Evolutionary conservation across 2,888 invertebrate species (phyloP).

Genomic region (Tupiocoris notatus): DNA sequence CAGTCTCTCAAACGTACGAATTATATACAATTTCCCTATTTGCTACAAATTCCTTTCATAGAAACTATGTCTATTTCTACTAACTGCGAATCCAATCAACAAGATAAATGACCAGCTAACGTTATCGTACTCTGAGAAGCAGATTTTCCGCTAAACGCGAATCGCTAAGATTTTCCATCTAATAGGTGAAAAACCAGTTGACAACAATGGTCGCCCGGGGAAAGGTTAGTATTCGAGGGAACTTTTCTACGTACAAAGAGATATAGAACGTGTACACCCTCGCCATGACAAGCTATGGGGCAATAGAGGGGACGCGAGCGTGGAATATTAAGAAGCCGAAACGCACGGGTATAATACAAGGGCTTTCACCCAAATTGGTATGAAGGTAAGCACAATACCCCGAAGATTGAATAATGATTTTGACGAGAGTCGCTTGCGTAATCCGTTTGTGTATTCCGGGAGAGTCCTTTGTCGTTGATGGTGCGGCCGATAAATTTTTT

Average conservation of each 20-base stretch:
- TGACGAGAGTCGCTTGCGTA: conserved; percentile 3
- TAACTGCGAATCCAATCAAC: too few species aligned
- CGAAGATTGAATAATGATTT: conserved; percentile 21
- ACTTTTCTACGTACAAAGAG: not conserved
- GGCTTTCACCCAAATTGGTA: conserved; percentile 38
- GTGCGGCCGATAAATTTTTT: not conserved
- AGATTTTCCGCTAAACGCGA: too few species aligned
- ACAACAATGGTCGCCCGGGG: not conserved
- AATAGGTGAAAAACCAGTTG: too few species aligned
- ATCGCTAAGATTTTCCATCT: too few species aligned
- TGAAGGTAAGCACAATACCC: conserved; percentile 34
- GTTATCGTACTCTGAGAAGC: too few species aligned
- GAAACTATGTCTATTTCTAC: too few species aligned
- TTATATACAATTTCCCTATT: too few species aligned
- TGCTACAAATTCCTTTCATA: too few species aligned
- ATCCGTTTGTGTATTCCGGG: conserved; percentile 18
- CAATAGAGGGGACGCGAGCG: not conserved
- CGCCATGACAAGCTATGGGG: not conserved
- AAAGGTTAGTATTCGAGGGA: not conserved
- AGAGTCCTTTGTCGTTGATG: not conserved
- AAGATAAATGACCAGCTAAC: too few species aligned
- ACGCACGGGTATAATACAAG: conserved; percentile 4
- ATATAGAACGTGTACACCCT: not conserved
- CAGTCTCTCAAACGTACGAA: too few species aligned
- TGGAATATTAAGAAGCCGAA: not conserved